These are phyloP conservation scores for Siniperca scherzeri DNA, from an alignment of 2,797 vertebrate species.

Conservation along the genomic window DNA sequence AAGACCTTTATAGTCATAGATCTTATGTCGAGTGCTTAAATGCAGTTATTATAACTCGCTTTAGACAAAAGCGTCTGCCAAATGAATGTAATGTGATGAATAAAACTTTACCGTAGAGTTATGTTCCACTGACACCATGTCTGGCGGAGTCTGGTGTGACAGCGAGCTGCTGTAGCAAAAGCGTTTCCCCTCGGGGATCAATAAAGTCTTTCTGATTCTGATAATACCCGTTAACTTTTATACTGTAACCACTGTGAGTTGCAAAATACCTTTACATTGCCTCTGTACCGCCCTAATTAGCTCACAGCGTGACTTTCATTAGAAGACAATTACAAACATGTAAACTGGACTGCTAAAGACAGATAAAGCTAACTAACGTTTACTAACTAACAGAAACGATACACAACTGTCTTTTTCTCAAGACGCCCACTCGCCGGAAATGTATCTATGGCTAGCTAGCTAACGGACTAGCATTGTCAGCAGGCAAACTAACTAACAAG, in stretches of 20 bases:
- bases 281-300: not conserved
- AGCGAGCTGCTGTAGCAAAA: too few species aligned
- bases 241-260: too few species aligned
- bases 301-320: not conserved
- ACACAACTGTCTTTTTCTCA: too few species aligned
- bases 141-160: too few species aligned
- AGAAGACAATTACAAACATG: not conserved
- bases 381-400: not conserved
- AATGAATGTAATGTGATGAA: not conserved
- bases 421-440: not conserved
- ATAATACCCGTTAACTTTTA: too few species aligned
- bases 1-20: not conserved
- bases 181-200: too few species aligned
- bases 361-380: not conserved
- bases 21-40: not conserved
- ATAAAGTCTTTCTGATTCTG: too few species aligned
- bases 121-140: not conserved
- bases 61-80: not conserved
- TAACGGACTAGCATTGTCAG: not conserved
- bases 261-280: not conserved
- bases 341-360: too few species aligned
- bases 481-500: not conserved
- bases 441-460: not conserved
- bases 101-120: too few species aligned
- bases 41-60: not conserved